Evolutionary conservation across 2,797 vertebrate genomes (phyloP), one percentile per base, ranked within the genome.

Genomic region (Eleutherodactylus coqui): DNA sequence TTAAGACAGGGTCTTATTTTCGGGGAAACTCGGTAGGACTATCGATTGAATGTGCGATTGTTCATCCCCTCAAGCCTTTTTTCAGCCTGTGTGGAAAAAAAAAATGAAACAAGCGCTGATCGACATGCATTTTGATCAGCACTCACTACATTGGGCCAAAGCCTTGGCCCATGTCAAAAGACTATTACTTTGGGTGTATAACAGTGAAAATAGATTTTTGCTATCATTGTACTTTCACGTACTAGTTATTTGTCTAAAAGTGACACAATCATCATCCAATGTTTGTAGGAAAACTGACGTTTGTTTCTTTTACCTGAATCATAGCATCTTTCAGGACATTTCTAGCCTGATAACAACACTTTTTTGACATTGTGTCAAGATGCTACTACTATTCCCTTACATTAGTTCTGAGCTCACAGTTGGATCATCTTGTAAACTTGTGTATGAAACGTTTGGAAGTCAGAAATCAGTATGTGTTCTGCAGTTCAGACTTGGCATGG

Each of bases 311-410:
- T 64, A 62, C 62, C 6, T 73, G 49, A 34, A 45, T 45, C 88
- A 92, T 89, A 91, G 90, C 90, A 85, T 87, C 90, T 29, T 89
- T 90, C 88, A 90, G 78, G 89, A 90, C 88, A 89, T 0, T 21
- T 89, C 89, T 86, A 41, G 83, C 0, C 32, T 89, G 90, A 87
- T 84, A 87, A 90, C 88, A 91, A 83, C 51, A 88, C 88, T 91
- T 90, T 90, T 91, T 89, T 92, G 90, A 93, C 90, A 91, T 88
- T 51, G 88, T 91, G 91, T 91, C 91, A 92, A 91, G 91, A 92
- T 90, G 90, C 90, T 91, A 88, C 86, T 34, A 34, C 89, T 92
- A 90, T 77, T 85, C 24, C 87, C 89, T 64, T 75, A 67, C 79
- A 76, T 90, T 89, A 73, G 70, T 86, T 89, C 89, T 90, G 91